phyloP scores from a whole-genome alignment of 2,888 invertebrate species.

The Brachynemurus nebulosus region DNA sequence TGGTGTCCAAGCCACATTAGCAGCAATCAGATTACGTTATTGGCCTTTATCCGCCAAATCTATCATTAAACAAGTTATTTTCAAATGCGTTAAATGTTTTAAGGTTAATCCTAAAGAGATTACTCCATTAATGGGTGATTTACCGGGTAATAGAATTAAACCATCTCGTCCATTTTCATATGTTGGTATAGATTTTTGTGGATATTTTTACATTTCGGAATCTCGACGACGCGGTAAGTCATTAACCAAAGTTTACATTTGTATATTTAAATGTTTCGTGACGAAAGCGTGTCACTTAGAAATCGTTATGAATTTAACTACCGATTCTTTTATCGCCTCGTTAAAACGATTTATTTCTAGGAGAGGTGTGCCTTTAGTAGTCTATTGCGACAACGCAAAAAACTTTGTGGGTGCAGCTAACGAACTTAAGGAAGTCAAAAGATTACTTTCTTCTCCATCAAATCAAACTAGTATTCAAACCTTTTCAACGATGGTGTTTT shows the following conservation, averaged over 20 bases:
- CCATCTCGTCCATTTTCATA: constrained; percentile 14
- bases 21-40: constrained; percentile 14
- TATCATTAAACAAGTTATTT: constrained; percentile 12
- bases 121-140: constrained; percentile 20
- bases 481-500: too few species aligned
- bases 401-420: too few species aligned
- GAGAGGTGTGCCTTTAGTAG: too few species aligned
- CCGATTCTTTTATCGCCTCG: too few species aligned
- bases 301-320: too few species aligned
- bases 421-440: too few species aligned
- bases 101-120: constrained; percentile 12
- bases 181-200: constrained; percentile 19
- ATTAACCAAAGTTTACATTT: constrained; percentile 15
- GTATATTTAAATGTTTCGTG: constrained; percentile 18
- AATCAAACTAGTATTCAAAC: too few species aligned
- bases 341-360: too few species aligned
- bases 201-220: constrained; percentile 16
- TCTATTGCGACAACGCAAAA: too few species aligned
- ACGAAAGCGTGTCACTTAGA: too few species aligned
- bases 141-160: constrained; percentile 17
- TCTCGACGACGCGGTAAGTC: constrained; percentile 14
- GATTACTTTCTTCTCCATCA: too few species aligned
- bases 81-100: constrained; percentile 15
- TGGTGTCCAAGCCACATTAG: constrained; percentile 16
- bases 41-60: constrained; percentile 19